Evolutionary conservation across 2,888 invertebrate species (phyloP).

Genomic region (Podabrus alpinus): DNA sequence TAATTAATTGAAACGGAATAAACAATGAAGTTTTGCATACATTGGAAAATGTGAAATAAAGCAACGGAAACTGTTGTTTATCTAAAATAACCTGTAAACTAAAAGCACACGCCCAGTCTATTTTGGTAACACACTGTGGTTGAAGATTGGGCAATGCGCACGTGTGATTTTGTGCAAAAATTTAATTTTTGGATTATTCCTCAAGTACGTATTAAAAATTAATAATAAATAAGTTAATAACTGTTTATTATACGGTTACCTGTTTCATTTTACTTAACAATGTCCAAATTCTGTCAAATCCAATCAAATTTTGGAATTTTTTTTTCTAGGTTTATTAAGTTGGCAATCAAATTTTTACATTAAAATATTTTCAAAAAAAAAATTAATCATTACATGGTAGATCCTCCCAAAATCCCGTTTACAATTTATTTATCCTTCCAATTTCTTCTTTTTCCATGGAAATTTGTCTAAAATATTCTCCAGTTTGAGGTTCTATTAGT

Average conservation of each 20-base stretch:
- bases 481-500: too few species aligned
- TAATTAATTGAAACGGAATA: not conserved
- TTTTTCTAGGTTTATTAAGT: too few species aligned
- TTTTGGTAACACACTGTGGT: not conserved
- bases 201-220: not conserved
- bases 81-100: not conserved
- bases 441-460: too few species aligned
- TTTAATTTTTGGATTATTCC: not conserved
- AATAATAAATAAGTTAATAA: not conserved
- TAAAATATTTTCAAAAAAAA: not conserved
- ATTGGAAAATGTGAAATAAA: not conserved
- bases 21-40: not conserved
- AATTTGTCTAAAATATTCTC: too few species aligned
- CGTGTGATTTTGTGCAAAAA: not conserved
- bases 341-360: not conserved
- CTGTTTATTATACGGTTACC: not conserved
- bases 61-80: not conserved
- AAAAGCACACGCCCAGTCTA: not conserved
- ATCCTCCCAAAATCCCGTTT: not conserved
- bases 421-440: too few species aligned
- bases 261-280: not conserved
- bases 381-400: not conserved
- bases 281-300: not conserved
- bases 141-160: not conserved
- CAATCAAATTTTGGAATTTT: not conserved